Evolutionary conservation across 92 coral and sea anemone species (phyloP).

Genomic region (Meandrina meandrites): DNA sequence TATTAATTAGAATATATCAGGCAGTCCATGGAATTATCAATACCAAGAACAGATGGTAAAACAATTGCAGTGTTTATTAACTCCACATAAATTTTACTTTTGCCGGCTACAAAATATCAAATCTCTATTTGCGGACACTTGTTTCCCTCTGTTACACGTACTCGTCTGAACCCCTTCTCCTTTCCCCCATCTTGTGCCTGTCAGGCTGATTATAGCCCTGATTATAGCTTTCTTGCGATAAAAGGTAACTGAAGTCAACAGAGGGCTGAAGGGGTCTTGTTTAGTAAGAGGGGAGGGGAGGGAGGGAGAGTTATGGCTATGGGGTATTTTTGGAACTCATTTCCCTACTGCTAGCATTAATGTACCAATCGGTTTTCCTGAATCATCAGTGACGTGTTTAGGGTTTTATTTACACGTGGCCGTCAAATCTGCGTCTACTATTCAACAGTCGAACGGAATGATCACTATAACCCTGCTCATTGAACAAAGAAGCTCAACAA

Average conservation of each 20-base stretch:
- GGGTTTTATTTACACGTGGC: slow-evolving; percentile 9
- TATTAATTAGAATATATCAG: no score
- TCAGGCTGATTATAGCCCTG: not conserved
- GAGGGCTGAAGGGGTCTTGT: not conserved
- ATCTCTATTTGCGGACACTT: not conserved
- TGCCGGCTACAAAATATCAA: not conserved
- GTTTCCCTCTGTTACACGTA: not conserved
- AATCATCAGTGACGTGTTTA: not conserved
- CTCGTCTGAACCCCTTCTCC: not conserved
- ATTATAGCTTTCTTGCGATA: not conserved
- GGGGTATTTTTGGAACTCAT: not conserved
- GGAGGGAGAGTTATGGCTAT: not conserved
- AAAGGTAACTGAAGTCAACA: not conserved
- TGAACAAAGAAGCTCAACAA: not conserved
- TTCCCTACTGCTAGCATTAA: not conserved
- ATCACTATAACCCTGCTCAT: not conserved
- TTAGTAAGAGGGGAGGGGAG: not conserved
- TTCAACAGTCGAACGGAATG: not conserved
- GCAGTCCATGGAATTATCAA: no score
- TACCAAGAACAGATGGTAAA: not conserved
- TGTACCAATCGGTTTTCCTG: not conserved
- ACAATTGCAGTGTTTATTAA: slow-evolving; percentile 13
- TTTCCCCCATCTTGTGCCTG: not conserved
- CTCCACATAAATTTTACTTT: slow-evolving; percentile 7
- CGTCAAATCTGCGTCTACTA: not conserved